phyloP scores from a whole-genome alignment of 2,888 invertebrate species.

The Sphaeridia pumilis region DNA sequence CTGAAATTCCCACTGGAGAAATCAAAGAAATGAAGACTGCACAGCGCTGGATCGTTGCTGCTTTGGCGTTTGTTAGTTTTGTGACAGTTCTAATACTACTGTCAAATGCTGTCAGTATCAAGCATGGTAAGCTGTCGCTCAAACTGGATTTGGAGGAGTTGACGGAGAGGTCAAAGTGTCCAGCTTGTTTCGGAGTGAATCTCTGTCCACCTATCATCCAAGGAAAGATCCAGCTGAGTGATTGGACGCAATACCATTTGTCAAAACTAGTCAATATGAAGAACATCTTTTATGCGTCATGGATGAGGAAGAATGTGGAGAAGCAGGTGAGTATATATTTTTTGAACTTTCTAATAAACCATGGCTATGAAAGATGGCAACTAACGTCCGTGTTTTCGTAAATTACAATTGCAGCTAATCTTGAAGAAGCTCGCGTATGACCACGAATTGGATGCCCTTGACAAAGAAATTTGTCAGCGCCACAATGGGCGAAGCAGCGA shows the following conservation, averaged over 20 bases:
- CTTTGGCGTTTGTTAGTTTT: slow-evolving; percentile 11
- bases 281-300: slow-evolving; percentile 57
- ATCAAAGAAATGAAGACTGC: slow-evolving; percentile 34
- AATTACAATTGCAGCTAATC: slow-evolving; percentile 48
- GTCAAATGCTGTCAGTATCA: slow-evolving; percentile 13
- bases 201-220: slow-evolving; percentile 53
- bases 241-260: slow-evolving; percentile 37
- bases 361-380: no score
- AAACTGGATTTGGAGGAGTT: slow-evolving; percentile 28
- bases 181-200: slow-evolving; percentile 39
- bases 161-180: slow-evolving; percentile 31
- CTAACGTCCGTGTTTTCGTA: no score
- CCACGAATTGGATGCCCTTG: slow-evolving; percentile 50
- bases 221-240: slow-evolving; percentile 44
- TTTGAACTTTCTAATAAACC: no score
- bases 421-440: slow-evolving; percentile 62
- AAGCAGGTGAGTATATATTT: slow-evolving; percentile 25
- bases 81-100: slow-evolving; percentile 17
- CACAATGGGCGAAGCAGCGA: slow-evolving; percentile 22
- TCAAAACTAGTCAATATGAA: slow-evolving; percentile 53
- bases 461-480: slow-evolving; percentile 46
- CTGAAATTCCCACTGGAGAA: no score
- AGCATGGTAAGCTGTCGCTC: slow-evolving; percentile 12
- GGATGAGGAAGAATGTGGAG: slow-evolving; percentile 39
- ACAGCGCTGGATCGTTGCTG: slow-evolving; percentile 28